Percentiles rank a stretch among this genome's conserved stretches.
Evolutionary conservation across 1,140 invertebrate genomes (phyloP).

Genomic region (Drosophila busckii): DNA sequence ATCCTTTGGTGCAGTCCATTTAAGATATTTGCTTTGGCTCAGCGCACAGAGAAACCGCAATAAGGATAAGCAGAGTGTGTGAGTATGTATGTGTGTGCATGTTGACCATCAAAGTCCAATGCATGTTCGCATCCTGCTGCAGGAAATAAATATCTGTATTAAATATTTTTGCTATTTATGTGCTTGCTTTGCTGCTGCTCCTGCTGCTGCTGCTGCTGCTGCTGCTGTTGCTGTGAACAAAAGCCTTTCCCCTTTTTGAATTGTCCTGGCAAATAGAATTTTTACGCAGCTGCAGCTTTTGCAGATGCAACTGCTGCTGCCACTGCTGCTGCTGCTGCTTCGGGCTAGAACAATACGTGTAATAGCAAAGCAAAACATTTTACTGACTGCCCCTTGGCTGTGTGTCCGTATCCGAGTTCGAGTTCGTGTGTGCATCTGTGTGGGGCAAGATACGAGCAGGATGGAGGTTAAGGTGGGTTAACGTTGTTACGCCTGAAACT

Average conservation of each 20-base stretch:
- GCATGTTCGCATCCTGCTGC: conserved; percentile 50
- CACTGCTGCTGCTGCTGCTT: conserved; percentile 17
- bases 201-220: background rate
- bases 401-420: background rate
- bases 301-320: conserved; percentile 6
- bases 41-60: conserved; percentile 1
- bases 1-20: conserved; percentile 29
- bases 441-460: background rate
- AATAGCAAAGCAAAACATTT: conserved; percentile 63
- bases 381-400: conserved; percentile 20
- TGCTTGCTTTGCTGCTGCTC: background rate
- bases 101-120: conserved; percentile 50
- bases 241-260: too few relatives aligned
- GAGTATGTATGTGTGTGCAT: background rate
- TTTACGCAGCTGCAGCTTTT: conserved; percentile 49
- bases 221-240: conserved; percentile 11
- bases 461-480: conserved; percentile 2
- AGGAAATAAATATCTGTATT: conserved; percentile 68
- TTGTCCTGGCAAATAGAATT: conserved; percentile 72
- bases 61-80: background rate
- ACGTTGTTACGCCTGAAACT: conserved; percentile 55
- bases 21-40: conserved; percentile 37
- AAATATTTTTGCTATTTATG: conserved; percentile 45
- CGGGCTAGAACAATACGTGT: conserved; percentile 38
- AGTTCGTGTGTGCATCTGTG: background rate